Evolutionary conservation across 1,140 invertebrate genomes (phyloP).

Genomic region (Heliconius himera): DNA sequence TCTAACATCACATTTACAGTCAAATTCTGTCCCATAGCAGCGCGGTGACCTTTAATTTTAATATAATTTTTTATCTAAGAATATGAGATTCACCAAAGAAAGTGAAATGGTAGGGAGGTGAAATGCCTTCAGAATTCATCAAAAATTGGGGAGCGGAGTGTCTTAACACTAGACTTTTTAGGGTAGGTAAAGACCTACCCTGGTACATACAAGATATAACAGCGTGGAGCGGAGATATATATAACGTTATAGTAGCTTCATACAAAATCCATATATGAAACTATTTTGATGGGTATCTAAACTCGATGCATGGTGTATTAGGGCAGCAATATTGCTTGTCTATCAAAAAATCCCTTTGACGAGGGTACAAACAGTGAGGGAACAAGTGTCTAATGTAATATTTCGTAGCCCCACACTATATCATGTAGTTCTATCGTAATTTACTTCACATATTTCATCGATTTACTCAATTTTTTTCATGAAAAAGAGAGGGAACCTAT

Average conservation of each 20-base stretch:
- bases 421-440: slow-evolving; percentile 5
- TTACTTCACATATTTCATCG: background rate
- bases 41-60: too few species aligned
- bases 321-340: slow-evolving; percentile 35
- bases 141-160: too few species aligned
- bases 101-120: too few species aligned
- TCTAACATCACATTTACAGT: too few species aligned
- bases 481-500: too few species aligned
- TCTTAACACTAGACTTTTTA: too few species aligned
- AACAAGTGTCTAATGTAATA: slow-evolving; percentile 26
- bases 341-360: slow-evolving; percentile 40
- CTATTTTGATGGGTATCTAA: slow-evolving; percentile 3
- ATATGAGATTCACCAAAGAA: too few species aligned
- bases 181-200: too few species aligned
- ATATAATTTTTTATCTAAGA: too few species aligned
- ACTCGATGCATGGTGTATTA: slow-evolving; percentile 25
- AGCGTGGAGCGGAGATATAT: background rate
- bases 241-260: background rate
- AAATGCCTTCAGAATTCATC: too few species aligned
- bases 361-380: slow-evolving; percentile 28
- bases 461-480: background rate
- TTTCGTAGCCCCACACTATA: background rate
- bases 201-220: too few species aligned
- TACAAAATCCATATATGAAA: background rate
- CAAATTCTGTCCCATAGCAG: too few species aligned